A percentile compares a stretch with the other conserved stretches of the same genome.
phyloP scores from a whole-genome alignment of 1,140 invertebrate species.

The Pectinophora gossypiella region DNA sequence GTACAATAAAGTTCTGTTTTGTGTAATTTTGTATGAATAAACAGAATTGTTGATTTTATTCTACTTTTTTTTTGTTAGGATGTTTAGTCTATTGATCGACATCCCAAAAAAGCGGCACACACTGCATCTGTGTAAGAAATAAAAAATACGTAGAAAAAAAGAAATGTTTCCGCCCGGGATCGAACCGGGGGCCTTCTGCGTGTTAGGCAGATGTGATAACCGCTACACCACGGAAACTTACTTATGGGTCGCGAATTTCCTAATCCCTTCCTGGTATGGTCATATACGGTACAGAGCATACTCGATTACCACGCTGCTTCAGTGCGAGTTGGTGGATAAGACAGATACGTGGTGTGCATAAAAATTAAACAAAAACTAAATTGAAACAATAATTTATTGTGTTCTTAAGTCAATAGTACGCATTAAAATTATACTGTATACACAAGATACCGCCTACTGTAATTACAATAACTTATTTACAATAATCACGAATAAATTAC shows the following conservation, averaged over 20 bases:
- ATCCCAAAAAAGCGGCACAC: background rate
- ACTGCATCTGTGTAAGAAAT: background rate
- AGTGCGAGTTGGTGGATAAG: no score
- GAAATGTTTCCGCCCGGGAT: slow-evolving; percentile 21
- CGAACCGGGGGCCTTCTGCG: slow-evolving; percentile 23
- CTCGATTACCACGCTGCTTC: no score
- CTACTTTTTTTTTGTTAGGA: no score
- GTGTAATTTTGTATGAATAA: no score
- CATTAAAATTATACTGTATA: slow-evolving; percentile 60
- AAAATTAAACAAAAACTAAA: slow-evolving; percentile 29
- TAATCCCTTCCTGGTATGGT: no score
- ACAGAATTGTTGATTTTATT: no score
- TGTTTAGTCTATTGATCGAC: background rate
- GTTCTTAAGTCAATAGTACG: slow-evolving; percentile 56
- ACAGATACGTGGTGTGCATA: background rate
- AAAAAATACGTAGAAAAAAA: slow-evolving; percentile 5
- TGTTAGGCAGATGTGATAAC: slow-evolving; percentile 25
- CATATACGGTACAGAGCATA: no score
- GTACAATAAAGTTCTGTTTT: no score
- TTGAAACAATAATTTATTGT: slow-evolving; percentile 73
- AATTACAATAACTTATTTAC: slow-evolving; percentile 54
- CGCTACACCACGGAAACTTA: slow-evolving; percentile 23
- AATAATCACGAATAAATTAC: slow-evolving; percentile 43
- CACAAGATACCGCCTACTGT: slow-evolving; percentile 47
- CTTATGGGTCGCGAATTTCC: background rate